phyloP scores from a whole-genome alignment of 1,140 invertebrate genomes.

The Ceratitis capitata region DNA sequence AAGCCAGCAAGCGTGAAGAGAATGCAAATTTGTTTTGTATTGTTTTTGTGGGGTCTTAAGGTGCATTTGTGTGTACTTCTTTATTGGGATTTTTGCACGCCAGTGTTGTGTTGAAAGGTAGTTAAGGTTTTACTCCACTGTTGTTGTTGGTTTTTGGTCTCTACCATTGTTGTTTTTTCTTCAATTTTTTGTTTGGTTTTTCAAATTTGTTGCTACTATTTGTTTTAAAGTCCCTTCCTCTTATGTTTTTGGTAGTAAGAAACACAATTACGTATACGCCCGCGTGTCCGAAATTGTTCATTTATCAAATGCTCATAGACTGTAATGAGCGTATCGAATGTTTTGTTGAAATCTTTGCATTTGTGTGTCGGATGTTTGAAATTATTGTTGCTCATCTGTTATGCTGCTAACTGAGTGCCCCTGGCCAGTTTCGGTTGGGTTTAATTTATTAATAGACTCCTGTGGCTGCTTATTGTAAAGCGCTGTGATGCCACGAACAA shows the following conservation, averaged over 20 bases:
- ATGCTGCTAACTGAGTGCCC: too few relatives aligned
- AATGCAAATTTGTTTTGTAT: neutral
- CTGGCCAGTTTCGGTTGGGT: too few relatives aligned
- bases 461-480: too few relatives aligned
- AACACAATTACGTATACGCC: constrained; percentile 10
- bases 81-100: neutral
- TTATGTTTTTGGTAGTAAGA: neutral
- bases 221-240: neutral
- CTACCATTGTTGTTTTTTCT: too few relatives aligned
- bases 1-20: neutral
- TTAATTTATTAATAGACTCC: too few relatives aligned
- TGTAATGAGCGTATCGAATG: neutral
- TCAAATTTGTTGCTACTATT: neutral
- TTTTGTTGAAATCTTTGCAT: too few relatives aligned
- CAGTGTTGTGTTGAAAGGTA: neutral
- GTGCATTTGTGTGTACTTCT: neutral
- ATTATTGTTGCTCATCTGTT: too few relatives aligned
- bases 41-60: neutral
- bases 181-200: neutral
- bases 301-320: neutral
- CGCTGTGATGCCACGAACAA: too few relatives aligned
- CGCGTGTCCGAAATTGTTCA: neutral
- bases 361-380: too few relatives aligned
- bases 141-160: too few relatives aligned
- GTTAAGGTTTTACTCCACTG: neutral